Base-by-base conservation (phyloP, 2,113 vertebrate species). In the Piaya cayana region DNA sequence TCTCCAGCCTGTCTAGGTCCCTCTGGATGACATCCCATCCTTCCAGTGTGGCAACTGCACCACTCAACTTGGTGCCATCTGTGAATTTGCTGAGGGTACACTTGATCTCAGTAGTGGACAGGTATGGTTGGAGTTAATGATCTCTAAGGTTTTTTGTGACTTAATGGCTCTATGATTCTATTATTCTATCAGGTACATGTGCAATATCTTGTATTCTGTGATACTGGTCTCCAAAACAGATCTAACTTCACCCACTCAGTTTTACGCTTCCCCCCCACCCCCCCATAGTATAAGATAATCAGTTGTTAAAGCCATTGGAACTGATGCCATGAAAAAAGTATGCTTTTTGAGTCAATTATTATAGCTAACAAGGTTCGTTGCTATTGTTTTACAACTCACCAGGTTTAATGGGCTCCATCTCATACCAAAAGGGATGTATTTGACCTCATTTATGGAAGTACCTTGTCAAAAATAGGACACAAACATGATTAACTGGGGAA, bases 241-340 rank as follows among this genome's bases (percentile, higher is more conserved):
- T 15, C 52, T 76, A 45, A 67, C 34, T 91, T 88, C 26, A 2
- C 58, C 58, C 32, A 2, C 58, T 53, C 32, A 43, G 22, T 82
- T 67, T 13, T 37, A 5, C 32, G 72, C 37, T 65, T 50, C 11
- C n/a, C n/a, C n/a, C n/a, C n/a, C n/a, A n/a, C n/a, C n/a, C n/a
- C 39, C 59, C 15, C 55, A 27, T 50, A 82, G 39, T 17, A 68
- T 45, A 74, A 32, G 60, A 34, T 82, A 71, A 50, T 85, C 71
- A 59, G 87, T 77, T 91, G 39, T 91, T 94, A 62, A 83, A 93
- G 69, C 7, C 21, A 15, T 26, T 92, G 59, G 59, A 95, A 92
- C 30, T 47, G 15, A 67, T 81, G 52, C 42, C 12, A 32, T n/a
- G 68, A 90, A 62, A 39, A 87, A 85, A 77, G 30, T 85, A 70